Base-by-base conservation (phyloP, 2,797 vertebrate species). In the Euthynnus affinis region DNA sequence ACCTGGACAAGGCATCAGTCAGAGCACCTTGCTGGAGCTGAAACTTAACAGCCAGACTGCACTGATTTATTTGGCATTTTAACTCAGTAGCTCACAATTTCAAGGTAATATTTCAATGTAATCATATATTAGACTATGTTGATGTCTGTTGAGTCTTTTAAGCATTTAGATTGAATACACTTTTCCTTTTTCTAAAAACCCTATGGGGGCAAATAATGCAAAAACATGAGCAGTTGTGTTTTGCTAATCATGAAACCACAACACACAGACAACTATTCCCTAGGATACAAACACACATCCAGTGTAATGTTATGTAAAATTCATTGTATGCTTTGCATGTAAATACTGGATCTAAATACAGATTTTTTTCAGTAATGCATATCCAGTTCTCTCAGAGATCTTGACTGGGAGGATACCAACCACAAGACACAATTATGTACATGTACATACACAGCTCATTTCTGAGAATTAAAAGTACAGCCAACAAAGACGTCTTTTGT, bases 1-100 rank as follows among this genome's bases (percentile, higher is more conserved):
- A 80, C 71, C 64, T 81, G 78, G 76, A 70, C 48, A 65, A 23
- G 32, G 66, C 64, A 59, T 49, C 27, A 67, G 15, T 70, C 59
- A 55, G 13, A 75, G n/a, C 55, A 65, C 15, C 53, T 22, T 66
- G 29, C 23, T 48, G 25, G 55, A 63, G 52, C 4, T 12, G 6
- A n/a, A 34, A 56, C 49, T 29, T 67, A 5, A 5, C 48, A 32
- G 2, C 17, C 58, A 56, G 17, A 23, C 6, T 37, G n/a, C 23
- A 22, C 0, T 17, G 18, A 27, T 46, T 29, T 20, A 15, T 63
- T 55, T 44, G 7, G 9, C 6, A 7, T 52, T 59, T 56, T 9
- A 55, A 17, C 14, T 29, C 2, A 0, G 3, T 2, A 18, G 3
- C 15, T 17, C 1, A 44, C 40, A 62, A 9, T 29, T 5, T 68